Conservation (phyloP, 2,797 vertebrate genomes). For the Galago senegalensis region DNA sequence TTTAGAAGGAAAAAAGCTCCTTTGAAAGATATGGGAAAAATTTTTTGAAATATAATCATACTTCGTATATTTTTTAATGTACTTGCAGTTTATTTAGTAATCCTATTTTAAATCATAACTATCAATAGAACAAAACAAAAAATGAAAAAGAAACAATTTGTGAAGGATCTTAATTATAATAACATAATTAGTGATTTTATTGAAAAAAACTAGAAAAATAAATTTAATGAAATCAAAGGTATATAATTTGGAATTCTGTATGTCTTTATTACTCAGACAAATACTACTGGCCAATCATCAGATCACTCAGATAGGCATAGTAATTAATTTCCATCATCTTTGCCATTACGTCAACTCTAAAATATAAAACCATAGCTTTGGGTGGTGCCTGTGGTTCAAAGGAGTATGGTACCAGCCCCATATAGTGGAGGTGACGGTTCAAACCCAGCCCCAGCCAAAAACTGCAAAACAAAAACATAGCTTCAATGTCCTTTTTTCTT, state of each 20-base stretch:
- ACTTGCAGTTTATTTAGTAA: not conserved
- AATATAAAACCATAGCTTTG: not conserved
- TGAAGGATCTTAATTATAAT: not conserved
- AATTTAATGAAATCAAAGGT: not conserved
- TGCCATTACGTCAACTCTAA: not conserved
- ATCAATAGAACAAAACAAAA: not conserved
- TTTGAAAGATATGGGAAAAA: not conserved
- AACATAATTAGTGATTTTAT: not conserved
- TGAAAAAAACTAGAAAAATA: not conserved
- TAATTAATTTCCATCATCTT: not conserved
- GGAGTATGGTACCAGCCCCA: too few species aligned
- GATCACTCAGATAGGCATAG: not conserved
- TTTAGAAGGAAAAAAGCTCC: not conserved
- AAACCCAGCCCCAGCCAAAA: too few species aligned
- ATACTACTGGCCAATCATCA: not conserved
- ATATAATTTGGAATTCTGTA: not conserved
- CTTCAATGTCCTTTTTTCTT: not conserved
- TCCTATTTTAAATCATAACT: constrained; percentile 23
- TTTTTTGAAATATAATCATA: not conserved
- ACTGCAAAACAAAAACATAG: too few species aligned
- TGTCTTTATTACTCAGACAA: not conserved
- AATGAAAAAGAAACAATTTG: not conserved
- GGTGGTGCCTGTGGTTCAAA: too few species aligned
- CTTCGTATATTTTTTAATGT: not conserved
- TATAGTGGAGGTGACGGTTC: too few species aligned